These are phyloP conservation scores for Villa cingulata DNA, from an alignment of 2,888 invertebrate species.

Conservation along the genomic window DNA sequence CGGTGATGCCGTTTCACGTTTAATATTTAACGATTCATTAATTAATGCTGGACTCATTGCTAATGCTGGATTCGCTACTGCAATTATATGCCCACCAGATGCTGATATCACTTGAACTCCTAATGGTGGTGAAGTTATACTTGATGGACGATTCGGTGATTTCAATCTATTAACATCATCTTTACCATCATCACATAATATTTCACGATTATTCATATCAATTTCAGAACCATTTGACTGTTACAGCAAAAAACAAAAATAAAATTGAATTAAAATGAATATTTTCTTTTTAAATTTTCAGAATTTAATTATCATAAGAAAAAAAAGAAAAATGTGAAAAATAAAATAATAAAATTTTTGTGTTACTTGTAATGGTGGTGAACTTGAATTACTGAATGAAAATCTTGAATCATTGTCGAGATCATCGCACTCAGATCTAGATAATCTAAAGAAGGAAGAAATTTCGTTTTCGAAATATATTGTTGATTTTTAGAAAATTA, in stretches of 20 bases:
- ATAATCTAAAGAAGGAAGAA: conserved; percentile 6
- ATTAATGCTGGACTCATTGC: conserved; percentile 43
- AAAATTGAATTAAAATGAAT: not conserved
- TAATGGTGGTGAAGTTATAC: conserved; percentile 18
- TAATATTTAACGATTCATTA: conserved; percentile 29
- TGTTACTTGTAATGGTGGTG: conserved; percentile 48
- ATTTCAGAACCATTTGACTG: conserved; percentile 10
- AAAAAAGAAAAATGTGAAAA: too few species aligned
- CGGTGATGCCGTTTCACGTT: conserved; percentile 30
- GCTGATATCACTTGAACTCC: conserved; percentile 67
- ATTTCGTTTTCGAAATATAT: too few species aligned
- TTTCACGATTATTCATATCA: conserved; percentile 3
- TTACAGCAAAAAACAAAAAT: not conserved
- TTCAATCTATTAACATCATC: conserved; percentile 8
- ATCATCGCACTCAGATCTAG: conserved; percentile 33
- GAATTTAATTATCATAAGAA: too few species aligned
- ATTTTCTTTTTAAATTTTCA: too few species aligned
- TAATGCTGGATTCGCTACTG: conserved; percentile 76
- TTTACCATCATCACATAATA: conserved; percentile 2
- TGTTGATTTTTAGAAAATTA: not conserved
- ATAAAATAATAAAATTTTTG: not conserved
- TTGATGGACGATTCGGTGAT: conserved; percentile 14
- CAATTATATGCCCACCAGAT: conserved; percentile 75
- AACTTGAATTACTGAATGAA: conserved; percentile 64
- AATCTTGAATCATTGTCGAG: conserved; percentile 50